Evolutionary conservation across 1,140 invertebrate species (phyloP), one percentile per base, ranked within the genome.

Genomic region (Eufriesea mexicana): DNA sequence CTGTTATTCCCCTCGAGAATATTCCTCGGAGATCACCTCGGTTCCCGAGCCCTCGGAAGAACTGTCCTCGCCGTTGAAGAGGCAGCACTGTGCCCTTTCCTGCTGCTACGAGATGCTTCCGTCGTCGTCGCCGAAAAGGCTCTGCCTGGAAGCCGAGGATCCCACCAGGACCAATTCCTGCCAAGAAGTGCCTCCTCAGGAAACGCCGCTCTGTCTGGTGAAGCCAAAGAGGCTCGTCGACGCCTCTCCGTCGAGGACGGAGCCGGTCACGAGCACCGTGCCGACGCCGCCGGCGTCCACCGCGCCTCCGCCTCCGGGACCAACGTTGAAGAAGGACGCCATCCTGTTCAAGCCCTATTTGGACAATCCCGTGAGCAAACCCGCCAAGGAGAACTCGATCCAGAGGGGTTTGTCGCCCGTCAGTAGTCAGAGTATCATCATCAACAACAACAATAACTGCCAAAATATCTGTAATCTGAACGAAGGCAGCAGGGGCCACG

Each of bases 291-390:
- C 92, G 87, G 92, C 92, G 86, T 93, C 77, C 20, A 23, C 71
- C 28, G 66, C 80, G 42, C 85, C 89, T 74, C 86, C 79, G n/a
- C 71, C 68, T 25, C 74, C 80, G 74, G 86, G 90, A 79, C 85
- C 90, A n/a, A 81, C 90, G 23, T 80, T 91, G 79, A 55, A 89
- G 14, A 94, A 94, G 82, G 92, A 93, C 83, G 93, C 90, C 91
- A 91, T 94, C 90, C 77, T 97, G 28, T 97, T 97, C 92, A 96
- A 97, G 90, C 97, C 96, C 61, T 96, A 96, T 89, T 91, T 96
- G 59, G 94, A 96, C 89, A 96, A 96, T 84, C 93, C 95, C 1
- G 89, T 94, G 28, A 94, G 94, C 81, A 94, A 91, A 51, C 91
- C 93, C 47, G 78, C 47, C 10, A 89, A 82, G 10, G 85, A 89